A percentile compares a stretch with the other conserved stretches of the same genome.
phyloP scores from a whole-genome alignment of 2,797 vertebrate genomes.

The Ceyx erithaca region DNA sequence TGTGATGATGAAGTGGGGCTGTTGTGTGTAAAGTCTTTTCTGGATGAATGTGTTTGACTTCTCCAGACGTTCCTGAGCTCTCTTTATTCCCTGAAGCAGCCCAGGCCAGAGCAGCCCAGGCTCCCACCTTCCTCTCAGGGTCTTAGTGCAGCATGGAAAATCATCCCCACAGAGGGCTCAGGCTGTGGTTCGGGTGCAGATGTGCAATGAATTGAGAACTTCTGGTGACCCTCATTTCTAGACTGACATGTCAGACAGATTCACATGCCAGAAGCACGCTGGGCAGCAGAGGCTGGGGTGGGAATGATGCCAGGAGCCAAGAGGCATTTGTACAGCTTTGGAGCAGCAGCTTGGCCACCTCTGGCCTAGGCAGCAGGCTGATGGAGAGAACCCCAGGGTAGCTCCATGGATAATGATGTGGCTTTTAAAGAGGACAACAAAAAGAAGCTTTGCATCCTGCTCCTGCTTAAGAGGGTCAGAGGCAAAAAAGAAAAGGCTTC shows the following conservation, averaged over 20 bases:
- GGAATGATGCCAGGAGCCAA: conserved; percentile 6
- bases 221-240: conserved; percentile 10
- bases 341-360: conserved; percentile 2
- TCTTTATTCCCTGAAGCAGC: not conserved
- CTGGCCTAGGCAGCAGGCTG: not conserved
- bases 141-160: not conserved
- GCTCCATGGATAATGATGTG: not conserved
- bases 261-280: conserved; percentile 21
- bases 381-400: not conserved
- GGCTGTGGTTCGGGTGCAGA: conserved; percentile 6
- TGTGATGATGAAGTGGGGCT: not conserved
- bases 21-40: not conserved
- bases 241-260: conserved; percentile 30
- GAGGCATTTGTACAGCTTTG: not conserved
- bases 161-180: not conserved
- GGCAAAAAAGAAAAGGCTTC: not conserved
- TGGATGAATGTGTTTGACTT: conserved; percentile 24
- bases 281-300: conserved; percentile 4
- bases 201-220: conserved; percentile 31
- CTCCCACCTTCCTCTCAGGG: not conserved
- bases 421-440: not conserved
- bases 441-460: not conserved
- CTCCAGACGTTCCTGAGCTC: not conserved
- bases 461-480: not conserved
- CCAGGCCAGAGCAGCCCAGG: not conserved